phyloP scores from a whole-genome alignment of 2,888 invertebrate species.

The Chydorus sphaericus region DNA sequence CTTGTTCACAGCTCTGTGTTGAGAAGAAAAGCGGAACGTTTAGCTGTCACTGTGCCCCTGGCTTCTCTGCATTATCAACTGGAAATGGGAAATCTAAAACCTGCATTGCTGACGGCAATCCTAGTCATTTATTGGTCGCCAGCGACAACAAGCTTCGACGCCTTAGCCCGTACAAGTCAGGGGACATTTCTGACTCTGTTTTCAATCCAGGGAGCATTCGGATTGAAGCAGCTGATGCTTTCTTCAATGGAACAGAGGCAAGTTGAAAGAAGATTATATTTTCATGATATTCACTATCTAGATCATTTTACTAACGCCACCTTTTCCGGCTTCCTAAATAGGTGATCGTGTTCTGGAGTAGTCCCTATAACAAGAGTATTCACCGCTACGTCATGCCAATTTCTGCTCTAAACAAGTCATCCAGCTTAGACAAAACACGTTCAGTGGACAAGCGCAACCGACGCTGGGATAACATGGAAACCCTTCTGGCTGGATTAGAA shows the following conservation, averaged over 20 bases:
- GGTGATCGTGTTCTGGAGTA: conserved; percentile 33
- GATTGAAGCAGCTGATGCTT: conserved; percentile 39
- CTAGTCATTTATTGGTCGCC: conserved; percentile 48
- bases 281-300: neutral
- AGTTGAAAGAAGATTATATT: neutral
- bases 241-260: conserved; percentile 25
- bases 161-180: conserved; percentile 46
- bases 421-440: neutral
- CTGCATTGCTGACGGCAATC: conserved; percentile 33
- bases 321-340: neutral
- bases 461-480: conserved; percentile 15
- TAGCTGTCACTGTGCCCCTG: conserved; percentile 47
- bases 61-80: conserved; percentile 33
- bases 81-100: conserved; percentile 23
- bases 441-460: neutral
- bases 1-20: conserved; percentile 63
- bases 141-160: conserved; percentile 43
- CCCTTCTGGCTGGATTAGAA: conserved; percentile 33
- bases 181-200: conserved; percentile 25
- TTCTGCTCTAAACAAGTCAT: neutral
- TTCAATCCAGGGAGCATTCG: conserved; percentile 31
- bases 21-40: conserved; percentile 37
- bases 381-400: conserved; percentile 25
- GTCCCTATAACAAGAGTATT: conserved; percentile 33
- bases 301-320: neutral